phyloP scores from a whole-genome alignment of 1,140 invertebrate genomes.

The Pectinophora gossypiella region DNA sequence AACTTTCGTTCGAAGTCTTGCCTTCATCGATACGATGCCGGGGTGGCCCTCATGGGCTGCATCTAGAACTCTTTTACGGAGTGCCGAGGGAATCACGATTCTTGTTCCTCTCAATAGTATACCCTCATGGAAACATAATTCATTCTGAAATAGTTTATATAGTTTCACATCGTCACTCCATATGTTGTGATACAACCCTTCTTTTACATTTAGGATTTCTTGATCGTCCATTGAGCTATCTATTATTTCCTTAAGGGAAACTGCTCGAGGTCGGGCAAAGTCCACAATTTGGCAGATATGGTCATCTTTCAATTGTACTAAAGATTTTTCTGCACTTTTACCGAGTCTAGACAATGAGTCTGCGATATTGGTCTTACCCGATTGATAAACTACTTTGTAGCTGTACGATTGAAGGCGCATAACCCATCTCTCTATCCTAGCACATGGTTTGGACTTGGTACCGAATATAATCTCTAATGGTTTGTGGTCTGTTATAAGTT shows the following conservation, averaged over 20 bases:
- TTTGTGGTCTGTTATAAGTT: conserved; percentile 54
- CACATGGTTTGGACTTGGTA: conserved; percentile 23
- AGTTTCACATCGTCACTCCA: neutral
- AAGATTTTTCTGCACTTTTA: neutral
- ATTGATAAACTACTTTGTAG: conserved; percentile 39
- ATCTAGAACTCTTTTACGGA: neutral
- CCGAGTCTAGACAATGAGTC: conserved; percentile 45
- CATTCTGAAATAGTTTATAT: neutral
- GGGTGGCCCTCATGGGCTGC: neutral
- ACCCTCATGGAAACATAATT: neutral
- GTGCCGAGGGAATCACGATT: neutral
- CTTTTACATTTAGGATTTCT: neutral
- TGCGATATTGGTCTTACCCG: conserved; percentile 52
- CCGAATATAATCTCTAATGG: conserved; percentile 19
- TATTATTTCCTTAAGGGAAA: neutral
- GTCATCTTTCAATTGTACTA: neutral
- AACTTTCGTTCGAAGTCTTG: neutral
- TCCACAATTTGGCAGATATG: neutral
- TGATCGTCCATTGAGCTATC: neutral
- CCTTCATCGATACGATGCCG: neutral
- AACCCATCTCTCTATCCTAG: conserved; percentile 23
- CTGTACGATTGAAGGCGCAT: conserved; percentile 20
- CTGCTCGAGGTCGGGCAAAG: neutral
- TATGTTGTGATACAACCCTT: neutral
- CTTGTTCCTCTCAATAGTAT: neutral